Evolutionary conservation across 2,888 invertebrate species (phyloP).

Genomic region (Chymomyza caudatula): DNA sequence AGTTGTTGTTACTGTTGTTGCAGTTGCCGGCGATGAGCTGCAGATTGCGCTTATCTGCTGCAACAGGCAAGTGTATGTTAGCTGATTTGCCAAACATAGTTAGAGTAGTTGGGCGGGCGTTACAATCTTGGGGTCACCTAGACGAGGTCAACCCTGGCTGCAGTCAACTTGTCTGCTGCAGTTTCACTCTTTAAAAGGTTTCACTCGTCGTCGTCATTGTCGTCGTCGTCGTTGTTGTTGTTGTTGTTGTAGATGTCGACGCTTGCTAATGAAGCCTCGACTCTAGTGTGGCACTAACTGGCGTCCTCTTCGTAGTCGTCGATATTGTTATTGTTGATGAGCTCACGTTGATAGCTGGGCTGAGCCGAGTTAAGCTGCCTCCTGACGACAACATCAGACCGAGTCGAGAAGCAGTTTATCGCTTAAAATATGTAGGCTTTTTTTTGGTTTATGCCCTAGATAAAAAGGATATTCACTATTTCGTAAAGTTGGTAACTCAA

Average conservation of each 20-base stretch:
- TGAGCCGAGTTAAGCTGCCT: conserved; percentile 6
- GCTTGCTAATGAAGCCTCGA: conserved; percentile 60
- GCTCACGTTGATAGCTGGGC: conserved; percentile 58
- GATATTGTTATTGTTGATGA: conserved; percentile 71
- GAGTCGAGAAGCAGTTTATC: background rate
- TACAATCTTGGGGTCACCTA: conserved; percentile 64
- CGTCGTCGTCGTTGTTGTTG: conserved; percentile 14
- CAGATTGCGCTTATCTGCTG: conserved; percentile 42
- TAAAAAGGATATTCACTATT: background rate
- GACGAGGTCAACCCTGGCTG: conserved; percentile 57
- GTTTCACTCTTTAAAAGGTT: conserved; percentile 72
- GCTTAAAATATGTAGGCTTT: background rate
- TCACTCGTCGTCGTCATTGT: conserved; percentile 42
- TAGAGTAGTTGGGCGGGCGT: conserved; percentile 61
- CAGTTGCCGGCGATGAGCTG: conserved; percentile 27
- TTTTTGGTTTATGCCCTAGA: background rate
- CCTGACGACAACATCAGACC: background rate
- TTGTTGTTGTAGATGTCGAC: conserved; percentile 5
- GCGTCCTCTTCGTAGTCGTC: conserved; percentile 24
- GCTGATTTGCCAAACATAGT: conserved; percentile 59
- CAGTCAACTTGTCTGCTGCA: conserved; percentile 48
- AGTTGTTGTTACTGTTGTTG: conserved; percentile 6
- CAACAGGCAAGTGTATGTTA: conserved; percentile 34
- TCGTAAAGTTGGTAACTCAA: background rate
- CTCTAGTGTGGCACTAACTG: conserved; percentile 10